Evolutionary conservation across 1,140 invertebrate species (phyloP).

Genomic region (Hestina assimilis): DNA sequence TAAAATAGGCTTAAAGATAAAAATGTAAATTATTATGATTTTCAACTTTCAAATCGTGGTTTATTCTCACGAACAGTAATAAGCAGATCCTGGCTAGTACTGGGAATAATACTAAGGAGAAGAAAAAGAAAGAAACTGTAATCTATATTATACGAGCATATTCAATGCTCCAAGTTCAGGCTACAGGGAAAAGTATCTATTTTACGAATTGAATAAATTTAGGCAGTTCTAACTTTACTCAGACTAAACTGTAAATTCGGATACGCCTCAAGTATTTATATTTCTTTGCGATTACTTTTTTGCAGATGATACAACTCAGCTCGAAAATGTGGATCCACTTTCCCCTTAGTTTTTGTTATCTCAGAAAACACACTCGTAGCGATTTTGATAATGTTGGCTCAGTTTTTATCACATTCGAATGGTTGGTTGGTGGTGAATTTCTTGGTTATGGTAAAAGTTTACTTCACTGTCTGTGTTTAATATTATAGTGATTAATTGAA

Average conservation of each 20-base stretch:
- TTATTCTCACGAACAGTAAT: too few relatives aligned
- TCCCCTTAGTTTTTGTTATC: conserved; percentile 37
- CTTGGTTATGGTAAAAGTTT: too few relatives aligned
- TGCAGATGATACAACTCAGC: conserved; percentile 38
- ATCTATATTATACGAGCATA: conserved; percentile 17
- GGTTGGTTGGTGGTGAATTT: too few relatives aligned
- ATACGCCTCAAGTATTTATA: conserved; percentile 56
- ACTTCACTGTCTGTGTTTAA: too few relatives aligned
- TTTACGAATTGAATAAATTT: conserved; percentile 21
- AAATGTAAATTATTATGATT: too few relatives aligned
- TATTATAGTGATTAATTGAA: too few relatives aligned
- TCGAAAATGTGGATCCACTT: conserved; percentile 45
- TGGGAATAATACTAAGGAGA: too few relatives aligned
- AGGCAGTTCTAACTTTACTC: conserved; percentile 29
- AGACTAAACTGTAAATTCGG: conserved; percentile 36
- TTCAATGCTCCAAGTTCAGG: conserved; percentile 11
- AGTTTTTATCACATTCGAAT: conserved; percentile 8
- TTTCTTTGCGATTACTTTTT: conserved; percentile 64
- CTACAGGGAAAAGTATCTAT: conserved; percentile 11
- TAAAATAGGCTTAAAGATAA: too few relatives aligned
- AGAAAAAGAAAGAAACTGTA: too few relatives aligned
- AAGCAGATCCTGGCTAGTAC: too few relatives aligned
- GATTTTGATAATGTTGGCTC: conserved; percentile 17
- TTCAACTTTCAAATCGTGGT: too few relatives aligned
- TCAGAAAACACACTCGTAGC: conserved; percentile 16